Conservation (phyloP, 2,113 vertebrate genomes). For the Pelusios castaneus region DNA sequence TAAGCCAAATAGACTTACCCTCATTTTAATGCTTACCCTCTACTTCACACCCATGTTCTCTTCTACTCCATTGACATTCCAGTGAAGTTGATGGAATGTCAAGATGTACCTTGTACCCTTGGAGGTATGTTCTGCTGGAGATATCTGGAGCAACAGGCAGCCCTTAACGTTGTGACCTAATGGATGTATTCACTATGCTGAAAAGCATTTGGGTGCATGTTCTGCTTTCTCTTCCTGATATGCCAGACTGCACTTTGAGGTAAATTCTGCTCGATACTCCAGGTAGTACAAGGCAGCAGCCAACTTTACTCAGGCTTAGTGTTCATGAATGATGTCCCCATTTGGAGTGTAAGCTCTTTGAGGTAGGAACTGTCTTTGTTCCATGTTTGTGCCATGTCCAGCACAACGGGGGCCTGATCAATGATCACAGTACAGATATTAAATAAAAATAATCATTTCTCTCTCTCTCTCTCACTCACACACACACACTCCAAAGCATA, state of each 20-base stretch:
- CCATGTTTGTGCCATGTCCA: neutral
- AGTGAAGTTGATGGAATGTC: neutral
- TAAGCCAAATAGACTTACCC: neutral
- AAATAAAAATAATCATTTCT: neutral
- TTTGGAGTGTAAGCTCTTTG: neutral
- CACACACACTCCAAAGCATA: neutral
- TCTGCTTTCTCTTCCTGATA: neutral
- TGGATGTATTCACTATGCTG: neutral
- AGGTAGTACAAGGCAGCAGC: neutral
- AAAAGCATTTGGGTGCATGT: neutral
- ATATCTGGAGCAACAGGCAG: neutral
- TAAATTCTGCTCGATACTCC: neutral
- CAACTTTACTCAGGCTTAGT: neutral
- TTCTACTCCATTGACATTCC: neutral
- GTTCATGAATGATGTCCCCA: neutral
- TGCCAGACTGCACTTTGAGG: neutral
- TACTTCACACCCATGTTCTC: neutral
- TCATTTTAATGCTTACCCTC: neutral
- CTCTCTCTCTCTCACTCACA: neutral
- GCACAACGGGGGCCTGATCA: neutral
- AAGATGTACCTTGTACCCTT: neutral
- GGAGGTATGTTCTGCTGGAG: neutral
- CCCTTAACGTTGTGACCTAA: neutral
- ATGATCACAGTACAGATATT: rapidly evolving
- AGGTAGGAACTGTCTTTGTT: neutral